Evolutionary conservation across 2,113 vertebrate genomes (phyloP).

Genomic region (Oreochromis aureus): DNA sequence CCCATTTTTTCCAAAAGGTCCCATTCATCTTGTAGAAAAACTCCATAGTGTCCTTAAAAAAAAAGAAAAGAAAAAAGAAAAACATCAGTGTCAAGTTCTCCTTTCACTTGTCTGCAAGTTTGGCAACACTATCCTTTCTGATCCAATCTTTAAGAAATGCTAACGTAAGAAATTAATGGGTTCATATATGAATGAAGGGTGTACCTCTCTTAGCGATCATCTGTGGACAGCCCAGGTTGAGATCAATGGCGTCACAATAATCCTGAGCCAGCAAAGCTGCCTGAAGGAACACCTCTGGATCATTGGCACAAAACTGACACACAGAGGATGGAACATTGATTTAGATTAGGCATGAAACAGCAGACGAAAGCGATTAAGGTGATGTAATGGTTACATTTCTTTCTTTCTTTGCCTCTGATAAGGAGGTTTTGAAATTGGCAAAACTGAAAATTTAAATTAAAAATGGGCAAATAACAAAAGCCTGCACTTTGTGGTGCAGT

Average conservation of each 20-base stretch:
- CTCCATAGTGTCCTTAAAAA: constrained; percentile 87
- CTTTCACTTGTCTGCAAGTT: background rate
- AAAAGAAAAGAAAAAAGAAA: background rate
- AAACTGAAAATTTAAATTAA: background rate
- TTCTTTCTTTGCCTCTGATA: fast-evolving
- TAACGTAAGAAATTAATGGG: background rate
- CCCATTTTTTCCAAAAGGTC: constrained; percentile 90
- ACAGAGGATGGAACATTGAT: background rate
- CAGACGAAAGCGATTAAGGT: background rate
- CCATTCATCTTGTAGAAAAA: constrained; percentile 96
- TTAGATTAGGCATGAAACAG: background rate
- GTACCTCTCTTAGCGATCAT: constrained; percentile 96
- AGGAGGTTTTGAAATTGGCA: background rate
- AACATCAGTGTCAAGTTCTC: background rate
- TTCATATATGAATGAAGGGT: background rate
- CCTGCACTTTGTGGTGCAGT: background rate
- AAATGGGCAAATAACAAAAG: background rate
- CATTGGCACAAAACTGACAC: constrained; percentile 94
- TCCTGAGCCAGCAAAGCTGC: constrained; percentile 90
- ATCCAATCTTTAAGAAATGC: background rate
- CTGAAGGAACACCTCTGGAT: constrained; percentile 92
- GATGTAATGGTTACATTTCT: background rate
- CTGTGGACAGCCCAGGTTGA: constrained; percentile 94
- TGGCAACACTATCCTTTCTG: background rate
- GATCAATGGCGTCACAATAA: constrained; percentile 91